Evolutionary conservation across 2,113 vertebrate species (phyloP), one percentile per base, ranked within the genome.

Genomic region (Genyomyrus donnyi): DNA sequence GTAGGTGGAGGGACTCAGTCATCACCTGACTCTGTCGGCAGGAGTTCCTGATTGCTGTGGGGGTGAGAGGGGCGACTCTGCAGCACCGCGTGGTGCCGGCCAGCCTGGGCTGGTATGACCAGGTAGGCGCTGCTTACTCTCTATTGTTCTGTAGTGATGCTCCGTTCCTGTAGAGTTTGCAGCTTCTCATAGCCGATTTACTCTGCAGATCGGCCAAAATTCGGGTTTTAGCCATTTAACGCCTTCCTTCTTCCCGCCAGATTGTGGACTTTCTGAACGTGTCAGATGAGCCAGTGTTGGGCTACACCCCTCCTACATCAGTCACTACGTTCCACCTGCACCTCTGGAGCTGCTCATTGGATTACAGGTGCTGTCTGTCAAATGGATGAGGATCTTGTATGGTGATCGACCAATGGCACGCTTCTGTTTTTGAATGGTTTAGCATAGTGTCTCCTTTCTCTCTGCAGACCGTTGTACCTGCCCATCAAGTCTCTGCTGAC

Each of bases 201-300:
- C 70, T 77, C 31, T 77, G 5, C 88, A 7, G 10, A 24, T 74
- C 0, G 11, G 21, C 62, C 42, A n/a, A 85, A 27, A 10, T 48
- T 58, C 19, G 13, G 27, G 31, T 39, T 90, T 0, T 31, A 53
- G 62, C 50, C 7, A 3, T 5, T 10, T 48, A 11, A 19, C 19
- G 17, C 3, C 17, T 46, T n/a, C 42, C 58, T 91, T 91, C 24
- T 92, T 94, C 92, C 95, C 66, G 95, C 31, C 88, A 99, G 98
- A 98, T 99, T 90, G 95, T 98, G 77, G 96, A 98, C 93, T 99
- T 99, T 93, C 94, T 99, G 94, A 99, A 98, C 94, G 97, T 99
- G 94, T 96, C 96, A 58, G 98, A 99, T 94, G 98, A 99, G 89
- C 98, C 98, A 85, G 98, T 99, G 91, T 93, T 99, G 95, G 98